Evolutionary conservation across 2,113 vertebrate species (phyloP).

Genomic region (Lepidothrix coronata): DNA sequence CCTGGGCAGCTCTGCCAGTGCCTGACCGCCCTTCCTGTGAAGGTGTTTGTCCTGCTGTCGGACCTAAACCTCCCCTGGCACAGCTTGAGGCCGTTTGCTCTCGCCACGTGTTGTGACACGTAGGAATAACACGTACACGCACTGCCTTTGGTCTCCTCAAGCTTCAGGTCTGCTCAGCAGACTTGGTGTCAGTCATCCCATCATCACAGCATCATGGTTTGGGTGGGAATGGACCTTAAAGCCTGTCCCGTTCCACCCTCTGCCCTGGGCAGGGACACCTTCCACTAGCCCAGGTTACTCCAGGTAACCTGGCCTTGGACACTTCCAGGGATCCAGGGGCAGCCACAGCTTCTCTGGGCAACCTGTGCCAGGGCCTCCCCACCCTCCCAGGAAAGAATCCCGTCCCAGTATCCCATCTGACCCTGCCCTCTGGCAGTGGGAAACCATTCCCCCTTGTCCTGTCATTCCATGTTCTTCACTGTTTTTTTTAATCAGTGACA

Average conservation of each 20-base stretch:
- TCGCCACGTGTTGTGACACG: not conserved
- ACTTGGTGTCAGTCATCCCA: not conserved
- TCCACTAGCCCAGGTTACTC: not conserved
- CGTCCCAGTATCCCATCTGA: not conserved
- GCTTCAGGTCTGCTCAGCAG: not conserved
- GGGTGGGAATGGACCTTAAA: not conserved
- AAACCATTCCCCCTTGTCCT: not conserved
- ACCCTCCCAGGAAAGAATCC: not conserved
- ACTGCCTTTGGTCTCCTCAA: not conserved
- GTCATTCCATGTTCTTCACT: not conserved
- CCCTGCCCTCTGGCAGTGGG: not conserved
- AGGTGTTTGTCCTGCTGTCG: not conserved
- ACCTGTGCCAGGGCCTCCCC: not conserved
- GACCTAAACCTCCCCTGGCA: not conserved
- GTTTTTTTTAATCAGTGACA: not conserved
- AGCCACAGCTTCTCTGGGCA: not conserved
- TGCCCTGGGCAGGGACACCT: not conserved
- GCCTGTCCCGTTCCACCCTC: too few relatives aligned
- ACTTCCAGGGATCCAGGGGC: not conserved
- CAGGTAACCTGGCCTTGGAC: not conserved
- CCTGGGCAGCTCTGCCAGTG: not conserved
- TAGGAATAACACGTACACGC: fast-evolving
- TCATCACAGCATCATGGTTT: not conserved
- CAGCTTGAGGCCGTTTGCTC: not conserved
- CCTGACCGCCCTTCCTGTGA: not conserved